A percentile compares a stretch with the other conserved stretches of the same genome.
These are phyloP conservation scores for Aspidiotus rigidus DNA, from an alignment of 2,888 invertebrate species.

Conservation along the genomic window DNA sequence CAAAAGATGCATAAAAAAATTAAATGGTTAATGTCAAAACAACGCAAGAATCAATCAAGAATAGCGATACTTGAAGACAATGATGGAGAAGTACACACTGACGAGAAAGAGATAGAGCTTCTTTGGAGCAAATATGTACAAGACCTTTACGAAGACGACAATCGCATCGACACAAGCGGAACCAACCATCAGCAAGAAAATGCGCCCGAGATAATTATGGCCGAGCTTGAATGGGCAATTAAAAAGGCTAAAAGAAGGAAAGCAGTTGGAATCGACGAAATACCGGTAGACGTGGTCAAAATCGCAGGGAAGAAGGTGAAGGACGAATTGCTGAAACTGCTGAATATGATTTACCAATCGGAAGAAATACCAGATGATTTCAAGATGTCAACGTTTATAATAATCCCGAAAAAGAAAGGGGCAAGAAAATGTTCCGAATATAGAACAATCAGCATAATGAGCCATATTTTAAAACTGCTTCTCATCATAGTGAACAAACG, in stretches of 20 bases:
- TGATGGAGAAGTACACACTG: not conserved
- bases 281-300: constrained; percentile 3
- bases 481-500: no score
- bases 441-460: not conserved
- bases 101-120: no score
- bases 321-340: no score
- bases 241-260: not conserved
- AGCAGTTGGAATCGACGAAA: not conserved
- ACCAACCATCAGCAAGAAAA: not conserved
- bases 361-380: not conserved
- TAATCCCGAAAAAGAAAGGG: not conserved
- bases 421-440: not conserved
- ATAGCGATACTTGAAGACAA: not conserved
- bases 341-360: no score
- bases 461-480: not conserved
- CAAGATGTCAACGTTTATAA: not conserved
- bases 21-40: not conserved
- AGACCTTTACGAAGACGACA: no score
- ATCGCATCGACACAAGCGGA: not conserved
- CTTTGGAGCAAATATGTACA: no score
- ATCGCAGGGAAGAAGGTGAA: no score
- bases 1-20: constrained; percentile 1
- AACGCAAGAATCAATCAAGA: not conserved
- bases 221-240: not conserved
- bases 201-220: not conserved